Evolutionary conservation across 37 sponge, comb jelly and placozoan genomes (phyloP), one percentile per base, ranked within the genome.

Genomic region (Tethya wilhelma): DNA sequence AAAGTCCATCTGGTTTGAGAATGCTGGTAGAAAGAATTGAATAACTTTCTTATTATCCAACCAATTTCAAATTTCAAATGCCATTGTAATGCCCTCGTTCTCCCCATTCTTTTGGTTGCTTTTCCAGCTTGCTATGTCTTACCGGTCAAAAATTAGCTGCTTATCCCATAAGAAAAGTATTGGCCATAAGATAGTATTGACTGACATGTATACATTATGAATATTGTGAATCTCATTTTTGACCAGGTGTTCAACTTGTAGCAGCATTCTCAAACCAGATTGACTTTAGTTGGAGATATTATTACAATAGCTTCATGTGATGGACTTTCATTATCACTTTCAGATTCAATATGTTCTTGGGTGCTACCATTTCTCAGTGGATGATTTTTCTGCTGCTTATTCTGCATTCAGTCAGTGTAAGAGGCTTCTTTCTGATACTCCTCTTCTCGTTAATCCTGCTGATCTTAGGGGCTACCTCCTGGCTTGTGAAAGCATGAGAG

Each of bases 311-410:
- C n/a, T n/a, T n/a, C 29, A 28, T 17, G 11, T 23, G 23, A 25
- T 17, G 22, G 3, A 17, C 7, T 41, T 41, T 38, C 67, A 0
- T 78, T 2, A 20, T 59, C n/a, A 20, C 37, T 11, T 64, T 6
- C 70, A 90, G 91, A n/a, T 90, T 38, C 20, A 29, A 20, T 86
- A 73, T 70, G 71, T 64, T 49, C 63, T 90, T 28, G 91, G 86
- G 11, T 67, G 73, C 64, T 44, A 57, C 68, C 49, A 84, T 36
- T 84, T 92, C 32, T 42, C 57, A 44, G 45, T 56, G 12, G 81
- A 67, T 9, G 68, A 92, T 36, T 80, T 68, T 64, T 36, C 60
- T 11, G 38, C 23, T 3, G 74, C 89, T 23, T 72, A 32, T 39
- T 40, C 31, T 11, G 37, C 14, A 39, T 77, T 81, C 43, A 29